Evolutionary conservation across 2,888 invertebrate species (phyloP).

Genomic region (Phyto melanocephala): DNA sequence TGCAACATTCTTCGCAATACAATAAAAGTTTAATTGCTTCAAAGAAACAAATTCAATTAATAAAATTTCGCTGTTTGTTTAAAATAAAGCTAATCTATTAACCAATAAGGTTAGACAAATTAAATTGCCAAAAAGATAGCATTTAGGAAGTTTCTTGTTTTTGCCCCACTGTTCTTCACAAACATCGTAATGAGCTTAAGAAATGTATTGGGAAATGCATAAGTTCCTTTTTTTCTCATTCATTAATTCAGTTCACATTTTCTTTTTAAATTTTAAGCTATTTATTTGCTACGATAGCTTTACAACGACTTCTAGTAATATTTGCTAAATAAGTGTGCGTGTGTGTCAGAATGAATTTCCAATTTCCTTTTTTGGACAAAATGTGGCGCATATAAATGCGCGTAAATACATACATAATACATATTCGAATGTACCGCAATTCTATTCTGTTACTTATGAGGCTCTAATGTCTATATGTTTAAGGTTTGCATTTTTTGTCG

Average conservation of each 20-base stretch:
- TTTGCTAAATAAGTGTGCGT: neutral
- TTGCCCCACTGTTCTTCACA: neutral
- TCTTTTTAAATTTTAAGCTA: conserved; percentile 52
- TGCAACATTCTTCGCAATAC: no score
- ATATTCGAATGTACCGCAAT: neutral
- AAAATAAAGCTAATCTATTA: no score
- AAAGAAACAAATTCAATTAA: no score
- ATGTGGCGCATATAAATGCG: conserved; percentile 26
- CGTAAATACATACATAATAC: neutral
- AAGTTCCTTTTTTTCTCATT: conserved; percentile 1
- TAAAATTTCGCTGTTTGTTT: no score
- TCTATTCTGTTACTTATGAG: conserved; percentile 33
- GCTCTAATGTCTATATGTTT: conserved; percentile 34
- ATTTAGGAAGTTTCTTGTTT: neutral
- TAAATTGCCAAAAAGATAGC: no score
- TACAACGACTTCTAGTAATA: neutral
- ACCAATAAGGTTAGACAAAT: no score
- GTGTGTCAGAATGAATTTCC: conserved; percentile 34
- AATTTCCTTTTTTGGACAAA: conserved; percentile 49
- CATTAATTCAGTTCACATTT: conserved; percentile 59
- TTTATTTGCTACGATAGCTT: conserved; percentile 29
- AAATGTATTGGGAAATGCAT: no score
- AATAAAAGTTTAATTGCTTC: no score
- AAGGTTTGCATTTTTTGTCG: neutral
- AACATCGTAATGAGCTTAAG: neutral